Evolutionary conservation across 2,888 invertebrate species (phyloP), one percentile per base, ranked within the genome.

Genomic region (Monoplex corrugatus): DNA sequence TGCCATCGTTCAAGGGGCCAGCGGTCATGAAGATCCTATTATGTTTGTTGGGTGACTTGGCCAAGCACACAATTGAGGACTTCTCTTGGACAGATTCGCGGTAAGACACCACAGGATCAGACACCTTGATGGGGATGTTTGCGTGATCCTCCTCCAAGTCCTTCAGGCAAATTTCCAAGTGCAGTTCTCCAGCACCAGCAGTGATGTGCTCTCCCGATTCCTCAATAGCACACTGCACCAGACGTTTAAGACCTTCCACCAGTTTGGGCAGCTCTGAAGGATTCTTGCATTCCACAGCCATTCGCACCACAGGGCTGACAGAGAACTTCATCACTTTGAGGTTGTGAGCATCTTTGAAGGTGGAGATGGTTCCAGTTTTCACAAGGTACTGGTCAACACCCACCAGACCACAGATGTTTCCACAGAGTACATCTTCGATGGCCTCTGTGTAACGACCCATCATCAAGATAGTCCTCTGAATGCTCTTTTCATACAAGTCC

Each of bases 1-100:
- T 97, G 96, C 99, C 99, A 94, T 99, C 99, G 87, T 99, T 98
- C 98, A 99, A 98, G 89, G 99, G 99, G 91, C 97, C 97, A 86
- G 99, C 98, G 97, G 97, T 98, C 98, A 99, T 98, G 97, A 98
- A 98, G 92, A 99, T 97, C 97, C 99, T 98, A 97, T 99, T 99
- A 97, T 99, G 99, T 97, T 99, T 99, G 97, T 99, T 99, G 95
- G 99, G 99, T 3, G 99, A 99, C 97, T 99, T 99, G 92, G 99
- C 99, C 94, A 99, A 97, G 96, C 99, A 99, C 97, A 98, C 98
- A 96, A 98, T 98, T 97, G 98, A 97, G 0, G 99, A 99, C 96
- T 98, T 98, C 95, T 98, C 98, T 86, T 97, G 97, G 50, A 99
- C 99, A 0, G 99, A 99, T 97, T 99, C 99, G 96, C 99, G 93